A percentile compares a stretch with the other conserved stretches of the same genome.
phyloP scores from a whole-genome alignment of 2,888 invertebrate species.

The Zelleria hepariella region DNA sequence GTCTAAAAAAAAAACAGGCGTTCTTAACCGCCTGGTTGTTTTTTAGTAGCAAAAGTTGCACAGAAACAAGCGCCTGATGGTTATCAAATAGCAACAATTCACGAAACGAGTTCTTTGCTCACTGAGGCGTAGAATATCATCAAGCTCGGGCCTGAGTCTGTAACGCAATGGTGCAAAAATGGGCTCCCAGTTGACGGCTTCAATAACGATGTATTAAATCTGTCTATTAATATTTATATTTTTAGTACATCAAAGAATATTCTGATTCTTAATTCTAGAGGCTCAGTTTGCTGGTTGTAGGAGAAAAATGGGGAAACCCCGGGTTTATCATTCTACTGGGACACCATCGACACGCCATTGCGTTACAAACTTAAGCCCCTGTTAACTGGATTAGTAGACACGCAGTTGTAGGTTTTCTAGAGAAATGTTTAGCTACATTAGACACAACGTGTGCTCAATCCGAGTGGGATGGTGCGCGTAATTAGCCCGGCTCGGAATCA shows the following conservation, averaged over 20 bases:
- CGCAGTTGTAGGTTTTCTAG: background rate
- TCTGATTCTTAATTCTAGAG: too few relatives aligned
- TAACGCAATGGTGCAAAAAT: too few relatives aligned
- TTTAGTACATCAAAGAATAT: too few relatives aligned
- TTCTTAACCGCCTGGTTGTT: background rate
- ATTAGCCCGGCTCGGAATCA: too few relatives aligned
- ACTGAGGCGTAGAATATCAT: background rate
- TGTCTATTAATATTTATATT: too few relatives aligned
- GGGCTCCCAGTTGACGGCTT: too few relatives aligned
- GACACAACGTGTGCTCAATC: background rate
- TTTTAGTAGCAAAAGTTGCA: background rate
- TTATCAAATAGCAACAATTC: background rate
- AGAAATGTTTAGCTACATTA: background rate
- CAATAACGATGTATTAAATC: too few relatives aligned
- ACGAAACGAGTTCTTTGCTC: background rate
- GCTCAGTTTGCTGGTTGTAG: too few relatives aligned
- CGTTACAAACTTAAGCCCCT: background rate
- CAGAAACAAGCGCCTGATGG: background rate
- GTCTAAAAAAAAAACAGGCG: background rate
- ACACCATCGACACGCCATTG: too few relatives aligned
- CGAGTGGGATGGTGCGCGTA: background rate
- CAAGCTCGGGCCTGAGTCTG: background rate
- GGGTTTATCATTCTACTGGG: too few relatives aligned
- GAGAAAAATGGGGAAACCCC: too few relatives aligned
- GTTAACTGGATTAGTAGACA: background rate